These are phyloP conservation scores for Saccostrea echinata DNA, from an alignment of 1,140 invertebrate species.

Conservation along the genomic window DNA sequence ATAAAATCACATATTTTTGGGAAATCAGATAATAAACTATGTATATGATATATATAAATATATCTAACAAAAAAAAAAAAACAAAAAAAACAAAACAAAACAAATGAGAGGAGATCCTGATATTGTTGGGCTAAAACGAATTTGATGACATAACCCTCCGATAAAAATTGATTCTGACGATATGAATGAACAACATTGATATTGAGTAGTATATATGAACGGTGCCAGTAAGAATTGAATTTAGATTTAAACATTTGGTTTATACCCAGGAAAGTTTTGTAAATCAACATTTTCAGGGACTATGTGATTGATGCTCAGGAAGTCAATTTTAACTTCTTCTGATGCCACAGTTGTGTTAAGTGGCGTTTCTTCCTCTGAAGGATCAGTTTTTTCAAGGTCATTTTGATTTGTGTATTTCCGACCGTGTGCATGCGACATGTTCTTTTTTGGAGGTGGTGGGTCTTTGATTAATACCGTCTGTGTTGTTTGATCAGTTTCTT, in stretches of 20 bases:
- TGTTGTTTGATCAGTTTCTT: background rate
- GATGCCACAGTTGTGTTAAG: background rate
- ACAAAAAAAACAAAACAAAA: too few relatives aligned
- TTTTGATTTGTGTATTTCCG: background rate
- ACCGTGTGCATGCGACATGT: background rate
- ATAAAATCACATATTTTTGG: too few relatives aligned
- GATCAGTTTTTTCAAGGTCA: background rate
- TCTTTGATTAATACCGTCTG: background rate
- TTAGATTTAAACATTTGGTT: background rate
- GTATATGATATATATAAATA: too few relatives aligned
- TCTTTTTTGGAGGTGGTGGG: background rate
- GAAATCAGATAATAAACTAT: too few relatives aligned
- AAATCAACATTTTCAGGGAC: background rate
- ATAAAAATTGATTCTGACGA: too few relatives aligned
- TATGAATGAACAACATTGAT: too few relatives aligned
- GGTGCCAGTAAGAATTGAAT: too few relatives aligned
- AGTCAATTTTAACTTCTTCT: background rate
- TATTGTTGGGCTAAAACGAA: too few relatives aligned
- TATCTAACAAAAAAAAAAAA: too few relatives aligned
- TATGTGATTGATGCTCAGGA: background rate
- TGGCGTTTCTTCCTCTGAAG: background rate
- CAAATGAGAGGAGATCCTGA: too few relatives aligned
- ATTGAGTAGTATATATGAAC: too few relatives aligned
- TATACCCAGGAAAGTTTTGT: slow-evolving; percentile 27
- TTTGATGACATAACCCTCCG: too few relatives aligned